phyloP scores from a whole-genome alignment of 2,113 vertebrate genomes.

The Phrynosoma platyrhinos region DNA sequence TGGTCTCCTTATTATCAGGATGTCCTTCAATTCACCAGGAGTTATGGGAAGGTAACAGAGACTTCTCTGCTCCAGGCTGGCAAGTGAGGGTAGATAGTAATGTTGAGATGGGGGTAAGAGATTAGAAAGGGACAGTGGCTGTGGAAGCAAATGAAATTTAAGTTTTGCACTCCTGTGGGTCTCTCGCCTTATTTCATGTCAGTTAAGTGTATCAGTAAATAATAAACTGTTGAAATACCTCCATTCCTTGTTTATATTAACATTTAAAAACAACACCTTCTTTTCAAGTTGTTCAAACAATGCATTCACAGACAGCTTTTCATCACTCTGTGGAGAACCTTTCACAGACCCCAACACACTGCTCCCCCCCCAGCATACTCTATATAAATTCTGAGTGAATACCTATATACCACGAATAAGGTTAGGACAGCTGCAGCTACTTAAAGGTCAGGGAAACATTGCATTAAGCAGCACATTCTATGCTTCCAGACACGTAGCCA shows the following conservation, averaged over 20 bases:
- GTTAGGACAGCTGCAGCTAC: slow-evolving; percentile 72
- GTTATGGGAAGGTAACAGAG: neutral
- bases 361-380: slow-evolving; percentile 37
- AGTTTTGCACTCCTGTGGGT: slow-evolving; percentile 1
- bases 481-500: slow-evolving; percentile 64
- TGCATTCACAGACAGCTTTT: slow-evolving; percentile 41
- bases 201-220: slow-evolving; percentile 37
- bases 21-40: neutral
- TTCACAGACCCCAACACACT: slow-evolving; percentile 44
- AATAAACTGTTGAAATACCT: slow-evolving; percentile 30
- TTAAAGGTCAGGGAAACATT: slow-evolving; percentile 76
- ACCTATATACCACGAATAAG: slow-evolving; percentile 67
- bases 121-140: slow-evolving; percentile 11
- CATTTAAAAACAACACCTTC: slow-evolving; percentile 53
- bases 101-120: neutral
- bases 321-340: slow-evolving; percentile 50
- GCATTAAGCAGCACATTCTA: slow-evolving; percentile 65
- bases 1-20: neutral
- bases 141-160: neutral
- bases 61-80: neutral
- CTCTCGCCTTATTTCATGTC: slow-evolving; percentile 1
- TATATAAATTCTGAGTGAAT: slow-evolving; percentile 74
- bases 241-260: slow-evolving; percentile 44
- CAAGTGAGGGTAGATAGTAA: neutral
- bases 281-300: slow-evolving; percentile 21